phyloP scores from a whole-genome alignment of 2,888 invertebrate genomes.

The Carpatolechia fugitivella region DNA sequence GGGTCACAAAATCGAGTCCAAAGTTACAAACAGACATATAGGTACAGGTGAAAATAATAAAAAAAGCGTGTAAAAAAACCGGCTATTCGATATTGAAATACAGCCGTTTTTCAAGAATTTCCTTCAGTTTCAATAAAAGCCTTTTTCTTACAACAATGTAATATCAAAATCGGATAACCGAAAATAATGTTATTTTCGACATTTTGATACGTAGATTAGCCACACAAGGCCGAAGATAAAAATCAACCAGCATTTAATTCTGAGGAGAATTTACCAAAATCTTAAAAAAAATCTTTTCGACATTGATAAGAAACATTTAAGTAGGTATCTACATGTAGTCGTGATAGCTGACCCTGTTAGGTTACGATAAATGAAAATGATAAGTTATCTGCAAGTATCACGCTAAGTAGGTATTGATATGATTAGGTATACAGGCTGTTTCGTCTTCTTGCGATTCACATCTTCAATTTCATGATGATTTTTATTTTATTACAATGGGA shows the following conservation, averaged over 20 bases:
- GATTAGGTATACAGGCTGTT: not conserved
- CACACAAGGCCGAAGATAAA: conserved; percentile 22
- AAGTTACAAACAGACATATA: too few relatives aligned
- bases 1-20: too few relatives aligned
- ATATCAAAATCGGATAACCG: not conserved
- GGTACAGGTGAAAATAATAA: too few relatives aligned
- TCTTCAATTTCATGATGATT: too few relatives aligned
- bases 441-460: too few relatives aligned
- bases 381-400: conserved; percentile 5
- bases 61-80: too few relatives aligned
- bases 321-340: conserved; percentile 7
- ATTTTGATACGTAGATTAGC: conserved; percentile 10
- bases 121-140: too few relatives aligned
- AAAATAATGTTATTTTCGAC: conserved; percentile 10
- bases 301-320: conserved; percentile 1
- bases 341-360: conserved; percentile 7
- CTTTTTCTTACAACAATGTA: too few relatives aligned
- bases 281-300: conserved; percentile 26
- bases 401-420: conserved; percentile 9
- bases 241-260: conserved; percentile 23
- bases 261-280: conserved; percentile 24
- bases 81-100: too few relatives aligned
- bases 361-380: not conserved
- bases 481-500: too few relatives aligned
- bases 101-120: too few relatives aligned